Conservation (phyloP, 1,140 invertebrate species). For the Aradophagus sp. region DNA sequence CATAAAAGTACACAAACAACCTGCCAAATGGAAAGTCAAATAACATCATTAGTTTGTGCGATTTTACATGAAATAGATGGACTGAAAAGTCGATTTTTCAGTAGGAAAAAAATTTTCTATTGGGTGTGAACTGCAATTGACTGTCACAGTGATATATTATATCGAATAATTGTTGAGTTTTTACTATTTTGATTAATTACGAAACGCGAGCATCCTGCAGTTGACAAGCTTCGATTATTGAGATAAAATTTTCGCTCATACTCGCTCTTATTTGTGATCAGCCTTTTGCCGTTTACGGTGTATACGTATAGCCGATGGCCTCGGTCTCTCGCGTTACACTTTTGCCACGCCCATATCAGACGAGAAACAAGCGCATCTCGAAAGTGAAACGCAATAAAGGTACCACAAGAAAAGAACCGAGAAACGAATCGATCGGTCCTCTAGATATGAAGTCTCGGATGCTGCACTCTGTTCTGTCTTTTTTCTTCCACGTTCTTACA, state of each 20-base stretch:
- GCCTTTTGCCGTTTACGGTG: slow-evolving; percentile 6
- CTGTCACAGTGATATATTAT: too few species aligned
- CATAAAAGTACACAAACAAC: slow-evolving; percentile 36
- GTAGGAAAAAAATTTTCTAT: too few species aligned
- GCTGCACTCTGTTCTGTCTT: slow-evolving; percentile 39
- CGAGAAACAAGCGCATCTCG: slow-evolving; percentile 59
- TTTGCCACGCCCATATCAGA: slow-evolving; percentile 65
- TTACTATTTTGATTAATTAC: too few species aligned
- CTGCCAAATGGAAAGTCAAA: slow-evolving; percentile 51
- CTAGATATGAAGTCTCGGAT: slow-evolving; percentile 35
- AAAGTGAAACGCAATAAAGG: slow-evolving; percentile 74
- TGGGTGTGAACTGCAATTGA: too few species aligned
- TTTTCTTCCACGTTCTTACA: slow-evolving; percentile 55
- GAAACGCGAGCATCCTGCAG: slow-evolving; percentile 41
- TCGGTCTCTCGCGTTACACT: slow-evolving; percentile 64
- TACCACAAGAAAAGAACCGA: slow-evolving; percentile 54
- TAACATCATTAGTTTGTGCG: slow-evolving; percentile 32
- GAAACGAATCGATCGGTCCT: slow-evolving; percentile 53
- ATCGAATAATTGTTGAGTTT: too few species aligned
- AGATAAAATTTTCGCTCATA: slow-evolving; percentile 10
- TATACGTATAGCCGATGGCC: slow-evolving; percentile 40
- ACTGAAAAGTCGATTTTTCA: too few species aligned
- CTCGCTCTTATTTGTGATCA: slow-evolving; percentile 24
- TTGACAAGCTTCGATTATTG: slow-evolving; percentile 37
- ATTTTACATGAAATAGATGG: too few species aligned